Percentiles rank a stretch among this genome's conserved stretches.
These are phyloP conservation scores for Rhagologus leucostigma DNA, from an alignment of 2,113 vertebrate genomes.

Conservation along the genomic window DNA sequence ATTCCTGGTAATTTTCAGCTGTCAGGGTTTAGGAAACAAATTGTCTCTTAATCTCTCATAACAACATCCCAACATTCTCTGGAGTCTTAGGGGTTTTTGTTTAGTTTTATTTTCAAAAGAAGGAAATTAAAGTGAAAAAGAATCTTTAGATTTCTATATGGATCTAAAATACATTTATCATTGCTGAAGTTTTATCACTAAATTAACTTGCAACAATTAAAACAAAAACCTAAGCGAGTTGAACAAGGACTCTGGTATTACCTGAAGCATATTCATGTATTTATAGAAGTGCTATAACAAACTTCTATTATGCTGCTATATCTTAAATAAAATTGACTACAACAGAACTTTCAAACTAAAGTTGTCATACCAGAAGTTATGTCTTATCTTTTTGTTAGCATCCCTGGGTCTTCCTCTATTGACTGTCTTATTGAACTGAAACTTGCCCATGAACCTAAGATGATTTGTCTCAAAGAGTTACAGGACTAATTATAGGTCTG, in stretches of 20 bases:
- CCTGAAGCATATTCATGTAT: constrained; percentile 33
- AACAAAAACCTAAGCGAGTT: background rate
- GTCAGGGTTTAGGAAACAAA: background rate
- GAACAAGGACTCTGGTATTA: background rate
- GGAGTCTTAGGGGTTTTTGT: rapidly evolving
- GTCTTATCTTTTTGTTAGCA: background rate
- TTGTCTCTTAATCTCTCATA: background rate
- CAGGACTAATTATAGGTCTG: background rate
- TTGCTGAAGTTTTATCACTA: background rate
- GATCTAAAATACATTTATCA: background rate
- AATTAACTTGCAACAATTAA: background rate
- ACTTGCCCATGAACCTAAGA: background rate
- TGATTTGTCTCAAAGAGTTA: background rate
- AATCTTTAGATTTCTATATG: background rate
- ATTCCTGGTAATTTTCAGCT: background rate
- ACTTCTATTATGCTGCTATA: constrained; percentile 13
- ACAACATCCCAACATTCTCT: background rate
- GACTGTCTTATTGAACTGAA: background rate
- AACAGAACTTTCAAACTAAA: constrained; percentile 52
- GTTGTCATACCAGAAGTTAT: constrained; percentile 31
- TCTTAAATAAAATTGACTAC: constrained; percentile 46
- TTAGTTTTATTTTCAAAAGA: background rate
- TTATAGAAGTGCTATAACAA: background rate
- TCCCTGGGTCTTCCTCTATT: background rate
- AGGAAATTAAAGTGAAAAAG: background rate